Evolutionary conservation across 2,797 vertebrate species (phyloP), one percentile per base, ranked within the genome.

Genomic region (Ceryle rudis): DNA sequence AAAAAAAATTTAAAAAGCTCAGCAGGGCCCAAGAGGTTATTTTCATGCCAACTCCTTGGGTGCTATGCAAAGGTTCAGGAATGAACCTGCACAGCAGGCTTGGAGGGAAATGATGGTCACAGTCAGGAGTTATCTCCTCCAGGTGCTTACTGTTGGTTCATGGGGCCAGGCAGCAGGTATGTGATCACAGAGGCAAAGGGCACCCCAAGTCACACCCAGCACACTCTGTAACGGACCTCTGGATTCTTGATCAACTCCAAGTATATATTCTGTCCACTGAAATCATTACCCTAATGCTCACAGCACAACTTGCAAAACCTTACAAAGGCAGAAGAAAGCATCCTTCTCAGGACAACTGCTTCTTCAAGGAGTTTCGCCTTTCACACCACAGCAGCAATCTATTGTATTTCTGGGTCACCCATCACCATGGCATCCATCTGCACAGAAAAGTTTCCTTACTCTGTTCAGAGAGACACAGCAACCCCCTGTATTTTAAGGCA

Each of bases 41-140:
- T 91, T 95, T 73, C 62, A 86, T 7, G 42, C 93, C 90, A 93
- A 3, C 51, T 95, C 93, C 80, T 86, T 64, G 18, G 87, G 79
- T 35, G 0, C 70, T 90, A 19, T 62, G 58, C 82, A 94, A 86
- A 95, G 66, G 49, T 73, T 95, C 81, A 77, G 87, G 73, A 94
- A 81, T 15, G 41, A 95, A 84, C 6, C 8, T 80, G 78, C 77
- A 86, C 77, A 57, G 41, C 22, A 52, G 60, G 60, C 67, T 60
- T 54, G 23, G 82, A 86, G 42, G 73, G 66, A 90, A 74, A 11
- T 47, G n/a, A 62, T 31, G 47, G 67, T 64, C 90, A 94, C 60
- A 92, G 46, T 25, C 35, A 80, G 70, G 52, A 86, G 44, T 42
- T 57, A 67, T 28, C 25, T 87, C 52, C 58, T 67, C 4, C 0